phyloP scores from a whole-genome alignment of 2,888 invertebrate species.

The Caenorhabditis zanzibari region DNA sequence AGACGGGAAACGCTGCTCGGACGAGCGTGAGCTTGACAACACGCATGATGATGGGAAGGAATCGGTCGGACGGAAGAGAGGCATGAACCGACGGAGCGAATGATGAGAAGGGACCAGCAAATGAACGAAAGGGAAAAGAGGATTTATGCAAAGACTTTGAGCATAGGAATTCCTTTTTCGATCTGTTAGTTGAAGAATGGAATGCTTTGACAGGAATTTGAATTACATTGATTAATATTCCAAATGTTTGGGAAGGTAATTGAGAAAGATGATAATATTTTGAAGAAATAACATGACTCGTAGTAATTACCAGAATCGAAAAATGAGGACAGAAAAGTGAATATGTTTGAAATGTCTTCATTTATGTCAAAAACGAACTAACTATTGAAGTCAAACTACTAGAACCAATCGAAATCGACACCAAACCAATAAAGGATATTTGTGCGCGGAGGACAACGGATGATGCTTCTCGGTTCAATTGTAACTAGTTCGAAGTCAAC shows the following conservation, averaged over 20 bases:
- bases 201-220: no score
- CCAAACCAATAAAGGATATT: slow-evolving; percentile 44
- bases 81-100: slow-evolving; percentile 46
- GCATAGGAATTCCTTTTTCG: not conserved
- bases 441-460: not conserved
- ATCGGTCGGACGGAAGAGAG: slow-evolving; percentile 42
- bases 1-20: slow-evolving; percentile 60
- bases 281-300: no score
- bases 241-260: no score
- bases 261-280: no score
- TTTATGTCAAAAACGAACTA: not conserved
- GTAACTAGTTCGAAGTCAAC: not conserved
- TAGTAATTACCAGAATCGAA: no score
- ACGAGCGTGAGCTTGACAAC: slow-evolving; percentile 63
- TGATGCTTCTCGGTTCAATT: slow-evolving; percentile 2
- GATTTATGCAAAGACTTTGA: slow-evolving; percentile 15
- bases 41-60: slow-evolving; percentile 63
- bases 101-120: slow-evolving; percentile 30
- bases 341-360: no score
- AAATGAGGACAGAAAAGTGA: no score
- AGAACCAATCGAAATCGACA: slow-evolving; percentile 27
- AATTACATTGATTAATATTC: no score
- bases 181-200: no score
- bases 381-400: not conserved
- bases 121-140: slow-evolving; percentile 8